A percentile compares a stretch with the other conserved stretches of the same genome.
Evolutionary conservation across 2,113 vertebrate species (phyloP).

Genomic region (Pyxicephalus adspersus): DNA sequence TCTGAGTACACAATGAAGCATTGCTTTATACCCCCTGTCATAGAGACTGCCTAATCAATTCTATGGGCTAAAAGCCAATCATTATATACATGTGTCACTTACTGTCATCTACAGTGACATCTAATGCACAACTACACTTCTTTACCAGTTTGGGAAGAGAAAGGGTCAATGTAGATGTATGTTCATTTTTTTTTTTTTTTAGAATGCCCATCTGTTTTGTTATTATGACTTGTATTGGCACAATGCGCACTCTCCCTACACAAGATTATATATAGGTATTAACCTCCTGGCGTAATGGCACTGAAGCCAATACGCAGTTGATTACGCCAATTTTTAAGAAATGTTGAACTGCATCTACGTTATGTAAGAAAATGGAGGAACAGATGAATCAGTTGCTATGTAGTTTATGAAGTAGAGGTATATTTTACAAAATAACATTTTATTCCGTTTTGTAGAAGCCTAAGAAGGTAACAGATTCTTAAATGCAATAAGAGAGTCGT

Average conservation of each 20-base stretch:
- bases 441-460: background rate
- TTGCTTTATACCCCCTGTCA: conserved; percentile 57
- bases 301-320: conserved; percentile 15
- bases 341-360: background rate
- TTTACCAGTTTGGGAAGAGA: conserved; percentile 4
- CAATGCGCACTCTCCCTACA: conserved; percentile 28
- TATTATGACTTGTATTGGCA: conserved; percentile 34
- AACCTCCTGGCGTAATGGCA: conserved; percentile 19
- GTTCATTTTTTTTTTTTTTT: conserved; percentile 24
- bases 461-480: background rate
- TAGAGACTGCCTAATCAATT: conserved; percentile 33
- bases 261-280: conserved; percentile 41
- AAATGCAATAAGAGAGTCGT: background rate
- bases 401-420: background rate
- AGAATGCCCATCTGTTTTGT: conserved; percentile 31
- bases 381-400: conserved; percentile 1
- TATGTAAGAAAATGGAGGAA: background rate
- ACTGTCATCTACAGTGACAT: conserved; percentile 14
- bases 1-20: conserved; percentile 58
- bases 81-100: conserved; percentile 1
- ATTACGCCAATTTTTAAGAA: background rate
- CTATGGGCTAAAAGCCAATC: conserved; percentile 30
- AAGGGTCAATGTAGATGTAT: conserved; percentile 13
- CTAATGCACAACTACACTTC: background rate
- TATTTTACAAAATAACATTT: background rate